Base-by-base conservation (phyloP, 2,888 invertebrate species). In the Caenorhabditis virilis region DNA sequence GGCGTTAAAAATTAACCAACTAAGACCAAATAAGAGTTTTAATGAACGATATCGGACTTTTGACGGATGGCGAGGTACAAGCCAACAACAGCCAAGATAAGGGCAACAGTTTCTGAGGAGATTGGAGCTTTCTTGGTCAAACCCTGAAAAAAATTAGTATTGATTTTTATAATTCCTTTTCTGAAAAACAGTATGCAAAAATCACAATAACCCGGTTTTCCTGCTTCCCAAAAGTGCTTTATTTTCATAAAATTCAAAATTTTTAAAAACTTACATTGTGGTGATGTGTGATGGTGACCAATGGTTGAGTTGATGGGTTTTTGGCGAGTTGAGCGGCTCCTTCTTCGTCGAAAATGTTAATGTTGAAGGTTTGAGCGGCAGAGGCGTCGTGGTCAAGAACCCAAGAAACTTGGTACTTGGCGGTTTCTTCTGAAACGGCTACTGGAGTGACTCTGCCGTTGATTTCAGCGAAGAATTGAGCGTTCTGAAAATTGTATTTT, bases 321-420 rank as follows among this genome's bases (percentile, higher is more conserved):
- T 94, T 93, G 58, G 91, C 89, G 53, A 93, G 88, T 6, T 89
- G 89, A 1, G 91, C 89, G 86, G 91, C 94, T 60, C 92, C 91
- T 82, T 95, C 95, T 86, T 95, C 95, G 77, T 95, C 93, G 79
- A 90, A 90, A 20, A 97, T 86, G 65, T 90, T 89, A 47, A 95
- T 88, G 58, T 88, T 88, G 77, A 91, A 90, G 46, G 89, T 89
- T 26, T 93, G 94, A 45, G 91, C 89, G 54, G 89, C 89, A 0
- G 92, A 90, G 76, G 90, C 89, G 46, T 90, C 89, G 25, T 90
- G 88, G 68, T 94, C 94, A 83, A 93, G 92, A 11, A 90, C 91
- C 92, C 94, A 94, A 74, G 95, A 95, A 23, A 95, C 90, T 91
- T 93, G 84, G 82, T 91, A 93, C 82, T 89, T 90, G 79, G 89